Base-by-base conservation (phyloP, 2,888 invertebrate genomes). In the Prosapia bicincta region DNA sequence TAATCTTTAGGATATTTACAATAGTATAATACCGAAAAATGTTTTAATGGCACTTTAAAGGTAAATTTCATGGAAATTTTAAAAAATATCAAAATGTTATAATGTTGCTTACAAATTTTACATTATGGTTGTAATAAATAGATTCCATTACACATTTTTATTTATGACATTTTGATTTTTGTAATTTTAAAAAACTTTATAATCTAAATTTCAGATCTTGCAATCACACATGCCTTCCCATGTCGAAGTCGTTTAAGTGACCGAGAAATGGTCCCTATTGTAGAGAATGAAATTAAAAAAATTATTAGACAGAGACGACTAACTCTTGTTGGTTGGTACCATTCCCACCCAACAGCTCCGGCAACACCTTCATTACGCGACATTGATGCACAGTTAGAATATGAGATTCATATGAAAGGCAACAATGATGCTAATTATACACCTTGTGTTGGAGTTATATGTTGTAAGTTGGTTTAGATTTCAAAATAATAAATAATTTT, bases 361-460 rank as follows among this genome's bases (percentile, higher is more conserved):
- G 93, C 96, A 0, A 93, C 95, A 82, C 98, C 96, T 78, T 96
- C 93, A 82, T 88, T 90, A 76, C 87, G 95, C 73, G 98, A 98
- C 84, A 93, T 97, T 76, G 96, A 97, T 83, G 92, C 94, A 76
- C 98, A 98, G 85, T 86, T 98, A 79, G 97, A 97, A 82, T 97
- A 97, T 86, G 96, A 98, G 86, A 94, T 98, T 75, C 93, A 93
- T 83, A 95, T 98, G 94, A 94, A 96, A 82, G 97, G 97, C 2
- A 91, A 92, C 2, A 93, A 92, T 30, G 96, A 97, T 86, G 92
- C 94, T 79, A 94, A 93, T n/a, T 98, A 97, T 83, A 92, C 93
- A 54, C 98, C 98, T 3, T 97, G 97, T 83, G 90, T 98, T 81
- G 97, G 96, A 73, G 88, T 97, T 68, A 96, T 98, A 83, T 92